Percentiles rank a stretch among this genome's conserved stretches.
These are phyloP conservation scores for Chlorodrepanis virens DNA, from an alignment of 2,113 vertebrate genomes.

Conservation along the genomic window DNA sequence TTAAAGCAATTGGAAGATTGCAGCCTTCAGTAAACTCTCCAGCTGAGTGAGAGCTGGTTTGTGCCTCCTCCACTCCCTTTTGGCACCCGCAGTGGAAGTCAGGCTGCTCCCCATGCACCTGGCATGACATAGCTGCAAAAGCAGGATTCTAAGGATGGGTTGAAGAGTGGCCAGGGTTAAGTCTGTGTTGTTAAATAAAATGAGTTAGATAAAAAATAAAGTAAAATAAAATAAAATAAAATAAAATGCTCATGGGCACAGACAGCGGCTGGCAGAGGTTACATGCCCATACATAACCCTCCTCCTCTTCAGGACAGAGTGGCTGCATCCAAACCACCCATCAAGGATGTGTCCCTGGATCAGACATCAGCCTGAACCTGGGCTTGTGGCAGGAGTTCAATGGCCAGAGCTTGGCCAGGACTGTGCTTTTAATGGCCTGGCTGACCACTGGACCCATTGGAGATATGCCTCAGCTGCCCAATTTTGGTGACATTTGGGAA, in stretches of 20 bases:
- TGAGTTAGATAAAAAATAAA: neutral
- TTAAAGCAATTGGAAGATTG: constrained; percentile 62
- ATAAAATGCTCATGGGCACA: neutral
- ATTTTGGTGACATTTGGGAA: neutral
- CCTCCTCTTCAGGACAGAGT: neutral
- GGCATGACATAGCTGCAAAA: neutral
- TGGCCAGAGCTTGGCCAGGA: neutral
- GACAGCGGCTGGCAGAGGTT: neutral
- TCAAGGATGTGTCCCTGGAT: accelerated
- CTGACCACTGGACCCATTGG: neutral
- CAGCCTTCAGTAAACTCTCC: constrained; percentile 25
- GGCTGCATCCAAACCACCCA: neutral
- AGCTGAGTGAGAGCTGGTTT: constrained; percentile 16
- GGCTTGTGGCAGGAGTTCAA: neutral
- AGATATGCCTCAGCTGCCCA: neutral
- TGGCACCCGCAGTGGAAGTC: neutral
- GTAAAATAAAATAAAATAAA: neutral
- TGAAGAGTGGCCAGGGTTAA: neutral
- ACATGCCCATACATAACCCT: neutral
- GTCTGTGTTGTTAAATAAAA: neutral
- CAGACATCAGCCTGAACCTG: neutral
- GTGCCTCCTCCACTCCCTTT: neutral
- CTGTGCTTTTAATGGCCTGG: neutral
- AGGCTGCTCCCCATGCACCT: neutral
- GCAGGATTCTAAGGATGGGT: neutral